phyloP scores from a whole-genome alignment of 2,113 vertebrate genomes.

The Macheiramphus alcinus region DNA sequence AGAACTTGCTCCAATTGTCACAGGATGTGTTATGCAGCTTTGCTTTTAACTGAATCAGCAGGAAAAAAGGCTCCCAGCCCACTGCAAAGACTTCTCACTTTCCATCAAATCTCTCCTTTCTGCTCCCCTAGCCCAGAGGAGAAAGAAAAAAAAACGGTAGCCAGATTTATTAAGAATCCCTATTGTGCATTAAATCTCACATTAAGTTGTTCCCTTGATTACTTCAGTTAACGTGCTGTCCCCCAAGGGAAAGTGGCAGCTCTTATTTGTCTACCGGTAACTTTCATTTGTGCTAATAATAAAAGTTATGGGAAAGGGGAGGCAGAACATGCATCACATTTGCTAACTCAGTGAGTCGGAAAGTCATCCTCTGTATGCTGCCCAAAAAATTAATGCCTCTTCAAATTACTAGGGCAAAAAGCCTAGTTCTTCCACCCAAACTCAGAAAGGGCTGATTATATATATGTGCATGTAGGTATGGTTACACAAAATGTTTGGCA shows the following conservation, averaged over 20 bases:
- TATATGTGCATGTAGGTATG: rapidly evolving
- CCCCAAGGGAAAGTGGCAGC: conserved; percentile 29
- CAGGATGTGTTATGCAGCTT: neutral
- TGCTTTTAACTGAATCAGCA: neutral
- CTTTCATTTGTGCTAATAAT: conserved; percentile 41
- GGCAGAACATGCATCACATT: neutral
- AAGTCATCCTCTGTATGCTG: neutral
- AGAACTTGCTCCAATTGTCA: neutral
- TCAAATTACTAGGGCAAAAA: neutral
- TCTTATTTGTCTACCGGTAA: conserved; percentile 34
- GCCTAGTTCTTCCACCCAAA: neutral
- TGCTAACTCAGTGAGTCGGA: neutral
- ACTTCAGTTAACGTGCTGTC: neutral
- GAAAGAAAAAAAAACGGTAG: neutral
- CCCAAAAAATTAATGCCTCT: neutral
- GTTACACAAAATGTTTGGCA: neutral
- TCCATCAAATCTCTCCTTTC: neutral
- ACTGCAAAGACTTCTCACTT: neutral
- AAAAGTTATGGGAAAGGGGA: neutral
- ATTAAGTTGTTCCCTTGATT: neutral
- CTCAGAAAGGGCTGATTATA: neutral
- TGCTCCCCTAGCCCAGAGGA: neutral
- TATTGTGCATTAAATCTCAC: neutral
- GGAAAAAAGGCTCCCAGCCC: neutral
- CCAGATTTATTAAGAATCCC: neutral